Percentiles rank a stretch among this genome's conserved stretches.
These are phyloP conservation scores for Halocaridina rubra DNA, from an alignment of 2,888 invertebrate species.

Conservation along the genomic window DNA sequence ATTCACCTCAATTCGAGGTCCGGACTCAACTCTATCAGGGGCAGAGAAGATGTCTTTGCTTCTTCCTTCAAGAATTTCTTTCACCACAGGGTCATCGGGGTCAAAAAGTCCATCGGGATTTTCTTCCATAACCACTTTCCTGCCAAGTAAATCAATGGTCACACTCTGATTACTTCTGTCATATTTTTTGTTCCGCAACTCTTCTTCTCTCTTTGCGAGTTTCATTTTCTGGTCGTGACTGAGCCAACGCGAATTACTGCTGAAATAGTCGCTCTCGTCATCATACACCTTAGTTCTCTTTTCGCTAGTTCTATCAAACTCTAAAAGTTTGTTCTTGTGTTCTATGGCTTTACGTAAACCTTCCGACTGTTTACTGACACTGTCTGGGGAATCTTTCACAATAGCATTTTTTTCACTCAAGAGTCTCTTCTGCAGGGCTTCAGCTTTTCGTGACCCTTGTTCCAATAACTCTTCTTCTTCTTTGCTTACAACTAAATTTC, in stretches of 20 bases:
- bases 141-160: conserved; percentile 81
- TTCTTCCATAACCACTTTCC: conserved; percentile 72
- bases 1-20: conserved; percentile 33
- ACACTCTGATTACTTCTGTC: conserved; percentile 77
- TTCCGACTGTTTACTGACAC: conserved; percentile 58
- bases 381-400: conserved; percentile 67
- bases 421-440: conserved; percentile 75
- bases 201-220: conserved; percentile 76
- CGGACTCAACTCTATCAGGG: conserved; percentile 38
- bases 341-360: conserved; percentile 78
- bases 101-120: conserved; percentile 68
- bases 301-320: conserved; percentile 84
- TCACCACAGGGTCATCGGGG: conserved; percentile 69
- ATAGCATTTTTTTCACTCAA: conserved; percentile 73
- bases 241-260: conserved; percentile 83
- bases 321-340: conserved; percentile 83
- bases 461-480: conserved; percentile 78
- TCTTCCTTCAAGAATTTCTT: conserved; percentile 69
- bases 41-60: conserved; percentile 47
- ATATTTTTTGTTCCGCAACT: conserved; percentile 77
- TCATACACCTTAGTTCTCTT: conserved; percentile 84
- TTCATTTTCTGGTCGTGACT: conserved; percentile 77
- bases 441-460: conserved; percentile 77
- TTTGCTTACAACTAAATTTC: conserved; percentile 82
- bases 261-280: conserved; percentile 93